Evolutionary conservation across 2,888 invertebrate genomes (phyloP).

Genomic region (Rhyacophila evoluta): DNA sequence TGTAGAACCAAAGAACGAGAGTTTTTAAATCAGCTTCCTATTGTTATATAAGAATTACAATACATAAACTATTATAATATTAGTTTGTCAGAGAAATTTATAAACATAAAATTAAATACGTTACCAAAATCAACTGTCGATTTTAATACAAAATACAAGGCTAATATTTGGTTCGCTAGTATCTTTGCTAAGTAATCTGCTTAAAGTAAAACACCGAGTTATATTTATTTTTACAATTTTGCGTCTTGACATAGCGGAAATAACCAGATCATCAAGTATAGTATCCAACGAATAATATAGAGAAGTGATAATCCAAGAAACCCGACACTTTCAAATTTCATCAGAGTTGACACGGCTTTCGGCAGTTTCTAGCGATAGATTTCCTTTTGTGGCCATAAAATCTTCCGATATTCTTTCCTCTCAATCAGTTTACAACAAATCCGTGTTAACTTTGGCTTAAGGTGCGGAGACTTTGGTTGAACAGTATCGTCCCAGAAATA

Average conservation of each 20-base stretch:
- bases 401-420: neutral
- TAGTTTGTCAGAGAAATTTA: no score
- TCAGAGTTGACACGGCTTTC: neutral
- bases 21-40: no score
- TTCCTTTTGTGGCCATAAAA: constrained; percentile 13
- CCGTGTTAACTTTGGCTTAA: constrained; percentile 13
- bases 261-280: neutral
- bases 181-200: no score
- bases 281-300: neutral
- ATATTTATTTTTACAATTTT: neutral
- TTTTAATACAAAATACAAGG: no score
- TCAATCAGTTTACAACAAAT: constrained; percentile 16
- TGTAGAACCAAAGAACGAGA: no score
- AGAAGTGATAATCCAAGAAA: neutral
- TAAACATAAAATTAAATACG: no score
- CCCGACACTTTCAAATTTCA: constrained; percentile 9
- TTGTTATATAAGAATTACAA: no score
- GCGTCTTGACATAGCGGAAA: neutral
- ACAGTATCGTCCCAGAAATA: neutral
- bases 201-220: neutral
- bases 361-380: constrained; percentile 16
- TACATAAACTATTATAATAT: no score
- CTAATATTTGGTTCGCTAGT: no score
- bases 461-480: neutral
- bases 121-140: no score